Conservation (phyloP, 2,797 vertebrate genomes). For the Myripristis jacobus region DNA sequence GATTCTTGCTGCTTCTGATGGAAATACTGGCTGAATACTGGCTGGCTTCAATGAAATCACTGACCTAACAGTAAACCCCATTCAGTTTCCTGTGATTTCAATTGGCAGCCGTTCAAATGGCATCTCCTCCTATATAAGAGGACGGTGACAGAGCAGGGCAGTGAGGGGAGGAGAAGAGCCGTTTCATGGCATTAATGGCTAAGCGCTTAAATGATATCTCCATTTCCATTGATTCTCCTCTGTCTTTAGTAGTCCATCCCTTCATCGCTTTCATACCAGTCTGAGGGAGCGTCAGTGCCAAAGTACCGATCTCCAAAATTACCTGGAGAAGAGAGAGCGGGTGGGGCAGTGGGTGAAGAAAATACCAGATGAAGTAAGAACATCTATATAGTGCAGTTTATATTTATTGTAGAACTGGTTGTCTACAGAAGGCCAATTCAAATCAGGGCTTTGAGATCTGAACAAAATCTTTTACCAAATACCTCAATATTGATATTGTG, state of each 20-base stretch:
- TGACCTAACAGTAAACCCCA: neutral
- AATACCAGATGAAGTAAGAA: neutral
- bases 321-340: constrained; percentile 77
- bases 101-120: constrained; percentile 6
- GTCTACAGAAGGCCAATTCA: too few species aligned
- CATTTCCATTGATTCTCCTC: neutral
- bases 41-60: neutral
- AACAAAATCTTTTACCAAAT: too few species aligned
- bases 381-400: too few species aligned
- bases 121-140: neutral
- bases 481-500: too few species aligned
- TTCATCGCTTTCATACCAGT: constrained; percentile 87
- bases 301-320: constrained; percentile 95
- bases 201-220: constrained; percentile 34
- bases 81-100: neutral
- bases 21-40: neutral
- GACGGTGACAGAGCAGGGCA: neutral
- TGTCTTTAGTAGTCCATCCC: constrained; percentile 84
- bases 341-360: neutral
- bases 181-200: neutral
- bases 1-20: neutral
- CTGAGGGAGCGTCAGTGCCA: constrained; percentile 88
- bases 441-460: too few species aligned
- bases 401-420: too few species aligned
- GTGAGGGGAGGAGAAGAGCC: neutral